phyloP scores from a whole-genome alignment of 2,797 vertebrate species.

The Argya squamiceps region DNA sequence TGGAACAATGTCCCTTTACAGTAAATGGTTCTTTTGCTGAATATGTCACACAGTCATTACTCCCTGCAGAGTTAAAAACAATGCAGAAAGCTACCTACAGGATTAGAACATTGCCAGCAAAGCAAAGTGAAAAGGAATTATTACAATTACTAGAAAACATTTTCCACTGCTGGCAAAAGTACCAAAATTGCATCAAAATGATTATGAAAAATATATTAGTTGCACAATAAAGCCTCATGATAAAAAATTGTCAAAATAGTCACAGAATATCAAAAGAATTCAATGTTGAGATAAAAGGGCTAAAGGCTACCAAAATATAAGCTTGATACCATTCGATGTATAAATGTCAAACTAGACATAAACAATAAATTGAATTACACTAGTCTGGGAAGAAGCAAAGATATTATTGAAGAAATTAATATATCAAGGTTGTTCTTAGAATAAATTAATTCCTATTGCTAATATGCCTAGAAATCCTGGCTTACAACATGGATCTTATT shows the following conservation, averaged over 20 bases:
- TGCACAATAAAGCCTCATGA: not conserved
- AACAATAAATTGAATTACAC: not conserved
- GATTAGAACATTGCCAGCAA: constrained; percentile 7
- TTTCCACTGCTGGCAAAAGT: not conserved
- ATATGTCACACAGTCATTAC: constrained; percentile 9
- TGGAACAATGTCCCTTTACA: constrained; percentile 28
- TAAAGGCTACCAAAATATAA: not conserved
- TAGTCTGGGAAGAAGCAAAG: not conserved
- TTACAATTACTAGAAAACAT: not conserved
- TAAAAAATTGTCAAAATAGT: not conserved
- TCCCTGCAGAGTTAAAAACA: constrained; percentile 48
- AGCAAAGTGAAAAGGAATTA: not conserved
- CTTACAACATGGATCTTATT: not conserved
- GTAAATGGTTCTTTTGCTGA: constrained; percentile 14
- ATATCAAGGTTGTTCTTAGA: not conserved
- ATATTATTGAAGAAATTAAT: not conserved
- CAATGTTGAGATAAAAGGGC: not conserved
- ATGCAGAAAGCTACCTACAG: not conserved
- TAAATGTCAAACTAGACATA: not conserved
- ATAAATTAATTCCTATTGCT: not conserved
- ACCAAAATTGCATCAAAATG: not conserved
- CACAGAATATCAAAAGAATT: not conserved
- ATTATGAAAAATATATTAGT: not conserved
- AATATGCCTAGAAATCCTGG: not conserved
- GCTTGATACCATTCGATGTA: not conserved